phyloP scores from a whole-genome alignment of 2,113 vertebrate genomes.

The Chiloscyllium plagiosum region DNA sequence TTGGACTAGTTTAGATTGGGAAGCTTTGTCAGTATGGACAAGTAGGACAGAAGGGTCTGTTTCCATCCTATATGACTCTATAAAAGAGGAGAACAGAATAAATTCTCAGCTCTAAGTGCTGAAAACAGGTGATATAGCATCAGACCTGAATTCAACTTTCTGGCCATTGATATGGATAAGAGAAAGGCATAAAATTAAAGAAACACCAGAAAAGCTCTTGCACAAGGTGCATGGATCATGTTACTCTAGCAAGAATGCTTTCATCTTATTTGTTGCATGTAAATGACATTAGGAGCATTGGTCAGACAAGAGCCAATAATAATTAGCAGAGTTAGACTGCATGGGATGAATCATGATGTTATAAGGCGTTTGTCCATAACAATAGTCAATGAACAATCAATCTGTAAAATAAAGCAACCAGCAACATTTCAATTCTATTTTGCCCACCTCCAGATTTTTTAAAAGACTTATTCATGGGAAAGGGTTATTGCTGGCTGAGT shows the following conservation, averaged over 20 bases:
- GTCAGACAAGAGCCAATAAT: not conserved
- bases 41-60: too few species aligned
- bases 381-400: not conserved
- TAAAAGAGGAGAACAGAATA: not conserved
- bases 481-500: too few species aligned
- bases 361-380: not conserved
- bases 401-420: not conserved
- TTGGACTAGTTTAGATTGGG: too few species aligned
- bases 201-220: not conserved
- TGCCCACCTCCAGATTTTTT: too few species aligned
- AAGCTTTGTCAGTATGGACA: too few species aligned
- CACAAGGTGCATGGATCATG: not conserved
- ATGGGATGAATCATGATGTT: not conserved
- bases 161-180: not conserved
- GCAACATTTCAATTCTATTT: not conserved
- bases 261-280: not conserved
- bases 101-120: not conserved
- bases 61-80: too few species aligned
- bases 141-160: not conserved
- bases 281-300: not conserved
- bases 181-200: not conserved
- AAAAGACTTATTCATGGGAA: too few species aligned
- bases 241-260: not conserved
- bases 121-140: not conserved
- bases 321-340: not conserved